Evolutionary conservation across 2,797 vertebrate genomes (phyloP).

Genomic region (Nannoperca obscura): DNA sequence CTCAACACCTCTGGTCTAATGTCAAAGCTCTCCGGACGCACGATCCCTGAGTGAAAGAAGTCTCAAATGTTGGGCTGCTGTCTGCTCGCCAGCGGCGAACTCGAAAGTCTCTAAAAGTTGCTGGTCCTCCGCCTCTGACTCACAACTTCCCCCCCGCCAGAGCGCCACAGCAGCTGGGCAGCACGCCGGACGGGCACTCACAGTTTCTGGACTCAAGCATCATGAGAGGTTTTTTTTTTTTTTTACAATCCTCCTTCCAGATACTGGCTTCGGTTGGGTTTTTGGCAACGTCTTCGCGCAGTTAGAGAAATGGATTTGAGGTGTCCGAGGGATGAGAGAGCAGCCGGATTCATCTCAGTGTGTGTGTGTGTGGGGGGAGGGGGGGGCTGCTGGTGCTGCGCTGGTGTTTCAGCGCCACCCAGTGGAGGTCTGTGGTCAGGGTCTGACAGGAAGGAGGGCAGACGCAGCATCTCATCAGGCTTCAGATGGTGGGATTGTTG

Average conservation of each 20-base stretch:
- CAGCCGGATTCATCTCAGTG: slow-evolving; percentile 35
- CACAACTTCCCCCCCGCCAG: slow-evolving; percentile 72
- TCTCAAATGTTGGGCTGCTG: slow-evolving; percentile 37
- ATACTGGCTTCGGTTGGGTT: slow-evolving; percentile 28
- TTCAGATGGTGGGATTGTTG: slow-evolving; percentile 11
- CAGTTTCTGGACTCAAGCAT: slow-evolving; percentile 50
- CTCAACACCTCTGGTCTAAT: slow-evolving; percentile 25
- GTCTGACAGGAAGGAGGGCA: background rate
- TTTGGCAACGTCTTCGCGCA: slow-evolving; percentile 61
- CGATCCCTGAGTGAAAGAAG: slow-evolving; percentile 62
- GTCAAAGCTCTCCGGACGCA: slow-evolving; percentile 48
- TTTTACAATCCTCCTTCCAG: slow-evolving; percentile 46
- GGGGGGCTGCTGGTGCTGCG: background rate
- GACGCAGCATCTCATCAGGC: slow-evolving; percentile 12
- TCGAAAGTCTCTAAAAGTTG: slow-evolving; percentile 82
- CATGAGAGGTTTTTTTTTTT: background rate
- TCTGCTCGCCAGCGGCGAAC: slow-evolving; percentile 51
- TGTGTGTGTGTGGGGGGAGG: background rate
- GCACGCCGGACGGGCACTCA: slow-evolving; percentile 44
- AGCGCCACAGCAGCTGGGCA: slow-evolving; percentile 55
- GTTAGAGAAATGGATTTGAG: slow-evolving; percentile 68
- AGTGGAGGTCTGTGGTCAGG: slow-evolving; percentile 42
- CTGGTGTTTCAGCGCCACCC: slow-evolving; percentile 69
- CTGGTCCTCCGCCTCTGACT: slow-evolving; percentile 70
- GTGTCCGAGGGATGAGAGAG: slow-evolving; percentile 58